Evolutionary conservation across 2,113 vertebrate species (phyloP), one percentile per base, ranked within the genome.

Genomic region (Pogona vitticeps): DNA sequence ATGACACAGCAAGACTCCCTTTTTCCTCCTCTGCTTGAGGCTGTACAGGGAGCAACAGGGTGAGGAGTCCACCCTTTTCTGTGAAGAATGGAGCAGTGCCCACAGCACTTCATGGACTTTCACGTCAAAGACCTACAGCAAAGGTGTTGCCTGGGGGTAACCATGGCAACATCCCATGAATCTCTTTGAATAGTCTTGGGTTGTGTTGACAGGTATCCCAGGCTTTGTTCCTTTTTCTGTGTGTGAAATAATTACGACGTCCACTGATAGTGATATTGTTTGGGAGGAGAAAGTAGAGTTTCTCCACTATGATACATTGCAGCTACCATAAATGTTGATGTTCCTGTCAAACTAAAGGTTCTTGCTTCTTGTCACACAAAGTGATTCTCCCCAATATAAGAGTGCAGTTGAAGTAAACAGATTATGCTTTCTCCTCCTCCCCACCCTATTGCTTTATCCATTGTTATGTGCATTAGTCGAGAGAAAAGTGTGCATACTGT

Each of bases 341-440:
- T 10, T 46, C 86, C 85, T 73, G 7, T 88, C 56, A 21, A 59
- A 76, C 1, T 0, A 3, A 82, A 26, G 18, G 36, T 65, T 82
- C 40, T 84, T 88, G 18, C 85, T 89, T 80, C 77, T 52, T 56
- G 38, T 61, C 8, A 59, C 83, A 42, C 87, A 89, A 91, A 86
- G 77, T 81, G 15, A 86, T 13, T 10, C 28, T 17, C 31, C 59
- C 18, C 88, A 89, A 72, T 52, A 5, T 80, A 70, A 70, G 58
- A 84, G 71, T 79, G 77, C 81, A 80, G 4, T 40, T 70, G 79
- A 31, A 85, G 8, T 17, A 83, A 80, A 82, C 71, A 76, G 6
- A 28, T 23, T 1, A 71, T 79, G 31, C 76, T 36, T 42, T 2
- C n/a, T 63, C n/a, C 84, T 23, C 3, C 46, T 52, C 46, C 46